Percentiles rank a stretch among this genome's conserved stretches.
phyloP scores from a whole-genome alignment of 2,113 vertebrate genomes.

The Platichthys stellatus region DNA sequence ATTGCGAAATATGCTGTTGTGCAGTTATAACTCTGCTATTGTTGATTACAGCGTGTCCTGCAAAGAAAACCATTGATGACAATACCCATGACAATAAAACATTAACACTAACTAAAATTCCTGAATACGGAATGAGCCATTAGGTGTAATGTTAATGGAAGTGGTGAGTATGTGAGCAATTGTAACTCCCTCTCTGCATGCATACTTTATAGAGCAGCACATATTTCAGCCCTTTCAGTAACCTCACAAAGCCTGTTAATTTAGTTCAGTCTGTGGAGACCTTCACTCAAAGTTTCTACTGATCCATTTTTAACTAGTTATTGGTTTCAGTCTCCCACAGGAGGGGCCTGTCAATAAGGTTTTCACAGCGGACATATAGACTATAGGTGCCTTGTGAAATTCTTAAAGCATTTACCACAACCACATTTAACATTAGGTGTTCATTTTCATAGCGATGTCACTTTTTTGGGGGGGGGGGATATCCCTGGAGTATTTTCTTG shows the following conservation, averaged over 20 bases:
- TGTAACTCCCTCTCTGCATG: slow-evolving; percentile 10
- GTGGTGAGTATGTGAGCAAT: background rate
- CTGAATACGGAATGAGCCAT: slow-evolving; percentile 9
- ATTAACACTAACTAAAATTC: slow-evolving; percentile 25
- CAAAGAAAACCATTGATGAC: background rate
- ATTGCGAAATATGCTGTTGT: slow-evolving; percentile 37
- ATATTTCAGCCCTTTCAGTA: slow-evolving; percentile 36
- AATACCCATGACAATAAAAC: slow-evolving; percentile 13
- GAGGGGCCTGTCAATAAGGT: slow-evolving; percentile 29
- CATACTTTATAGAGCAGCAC: slow-evolving; percentile 21
- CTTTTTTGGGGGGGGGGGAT: background rate
- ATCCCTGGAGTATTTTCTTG: background rate
- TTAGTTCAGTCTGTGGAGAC: slow-evolving; percentile 46
- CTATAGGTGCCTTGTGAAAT: slow-evolving; percentile 7
- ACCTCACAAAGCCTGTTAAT: slow-evolving; percentile 43
- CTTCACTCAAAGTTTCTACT: slow-evolving; percentile 44
- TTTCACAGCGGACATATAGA: slow-evolving; percentile 6
- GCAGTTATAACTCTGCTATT: background rate
- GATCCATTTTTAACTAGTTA: slow-evolving; percentile 63
- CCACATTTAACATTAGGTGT: background rate
- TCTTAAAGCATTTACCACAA: slow-evolving; percentile 1
- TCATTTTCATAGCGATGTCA: background rate
- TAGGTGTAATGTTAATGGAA: slow-evolving; percentile 27
- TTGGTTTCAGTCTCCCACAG: slow-evolving; percentile 44
- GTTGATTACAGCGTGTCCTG: background rate